phyloP scores from a whole-genome alignment of 2,113 vertebrate genomes.

The Boulengeromyrus knoepffleri region DNA sequence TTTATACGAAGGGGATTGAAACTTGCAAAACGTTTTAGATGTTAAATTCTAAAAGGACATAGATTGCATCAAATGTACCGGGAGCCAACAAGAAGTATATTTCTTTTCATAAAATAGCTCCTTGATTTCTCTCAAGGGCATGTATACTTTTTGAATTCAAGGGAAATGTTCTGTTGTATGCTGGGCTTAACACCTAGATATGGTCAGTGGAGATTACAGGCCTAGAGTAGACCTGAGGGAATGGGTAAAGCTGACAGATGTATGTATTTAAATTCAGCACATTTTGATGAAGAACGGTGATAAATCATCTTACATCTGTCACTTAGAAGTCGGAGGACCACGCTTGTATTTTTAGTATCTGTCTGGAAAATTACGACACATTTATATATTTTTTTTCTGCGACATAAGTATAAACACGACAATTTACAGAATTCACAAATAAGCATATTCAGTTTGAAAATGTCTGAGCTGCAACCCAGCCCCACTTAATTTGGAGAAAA shows the following conservation, averaged over 20 bases:
- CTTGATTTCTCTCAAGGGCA: constrained; percentile 12
- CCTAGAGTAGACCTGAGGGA: neutral
- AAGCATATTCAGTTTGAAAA: neutral
- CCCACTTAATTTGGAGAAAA: neutral
- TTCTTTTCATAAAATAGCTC: neutral
- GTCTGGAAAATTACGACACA: neutral
- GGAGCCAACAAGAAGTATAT: neutral
- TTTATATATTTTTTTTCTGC: neutral
- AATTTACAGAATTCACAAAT: neutral
- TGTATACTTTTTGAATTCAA: constrained; percentile 10
- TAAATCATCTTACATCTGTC: constrained; percentile 11
- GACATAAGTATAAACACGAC: neutral
- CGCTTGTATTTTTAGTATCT: constrained; percentile 10
- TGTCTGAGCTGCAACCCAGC: neutral
- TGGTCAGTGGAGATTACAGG: neutral
- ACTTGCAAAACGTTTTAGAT: neutral
- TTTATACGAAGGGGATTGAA: neutral
- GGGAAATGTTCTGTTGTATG: constrained; percentile 5
- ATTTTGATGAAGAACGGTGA: neutral
- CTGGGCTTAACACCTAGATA: neutral
- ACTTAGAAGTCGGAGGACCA: neutral
- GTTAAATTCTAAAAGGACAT: neutral
- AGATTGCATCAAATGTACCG: neutral
- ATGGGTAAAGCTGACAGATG: neutral
- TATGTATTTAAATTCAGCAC: neutral